phyloP scores from a whole-genome alignment of 2,797 vertebrate genomes.

The Pteronotus mesoamericanus region DNA sequence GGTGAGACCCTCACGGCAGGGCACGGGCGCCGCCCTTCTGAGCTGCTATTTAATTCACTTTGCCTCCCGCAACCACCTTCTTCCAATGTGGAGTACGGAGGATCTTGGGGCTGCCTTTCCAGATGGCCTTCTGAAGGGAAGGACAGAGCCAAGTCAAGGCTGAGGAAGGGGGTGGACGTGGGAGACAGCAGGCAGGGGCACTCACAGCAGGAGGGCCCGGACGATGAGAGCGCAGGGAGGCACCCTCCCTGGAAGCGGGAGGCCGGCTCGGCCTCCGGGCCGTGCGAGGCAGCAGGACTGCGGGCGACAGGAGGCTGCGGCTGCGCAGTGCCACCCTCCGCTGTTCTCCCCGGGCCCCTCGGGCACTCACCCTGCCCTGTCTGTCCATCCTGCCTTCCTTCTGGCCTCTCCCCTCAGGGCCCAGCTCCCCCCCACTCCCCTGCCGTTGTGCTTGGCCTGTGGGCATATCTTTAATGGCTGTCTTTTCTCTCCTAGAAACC shows the following conservation, averaged over 20 bases:
- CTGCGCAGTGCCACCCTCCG: not conserved
- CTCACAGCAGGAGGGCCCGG: not conserved
- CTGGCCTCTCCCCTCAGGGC: not conserved
- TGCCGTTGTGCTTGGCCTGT: not conserved
- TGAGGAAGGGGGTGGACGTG: no score
- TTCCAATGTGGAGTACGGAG: not conserved
- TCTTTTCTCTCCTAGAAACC: not conserved
- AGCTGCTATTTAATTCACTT: not conserved
- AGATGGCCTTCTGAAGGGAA: not conserved
- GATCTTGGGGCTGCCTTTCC: not conserved
- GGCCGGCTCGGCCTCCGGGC: not conserved
- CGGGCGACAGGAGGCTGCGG: not conserved
- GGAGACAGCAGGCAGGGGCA: not conserved
- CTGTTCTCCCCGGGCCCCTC: fast-evolving
- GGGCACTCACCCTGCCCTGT: not conserved
- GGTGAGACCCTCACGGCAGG: not conserved
- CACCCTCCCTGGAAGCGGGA: not conserved
- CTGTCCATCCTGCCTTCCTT: not conserved
- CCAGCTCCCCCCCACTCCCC: not conserved
- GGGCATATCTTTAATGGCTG: not conserved
- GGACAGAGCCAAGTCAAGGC: not conserved
- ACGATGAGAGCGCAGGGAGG: not conserved
- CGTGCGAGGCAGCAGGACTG: not conserved
- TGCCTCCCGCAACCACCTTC: not conserved
- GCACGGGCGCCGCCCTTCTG: not conserved